Percentiles rank a stretch among this genome's conserved stretches.
phyloP scores from a whole-genome alignment of 2,888 invertebrate species.

The Abscondita cerata region DNA sequence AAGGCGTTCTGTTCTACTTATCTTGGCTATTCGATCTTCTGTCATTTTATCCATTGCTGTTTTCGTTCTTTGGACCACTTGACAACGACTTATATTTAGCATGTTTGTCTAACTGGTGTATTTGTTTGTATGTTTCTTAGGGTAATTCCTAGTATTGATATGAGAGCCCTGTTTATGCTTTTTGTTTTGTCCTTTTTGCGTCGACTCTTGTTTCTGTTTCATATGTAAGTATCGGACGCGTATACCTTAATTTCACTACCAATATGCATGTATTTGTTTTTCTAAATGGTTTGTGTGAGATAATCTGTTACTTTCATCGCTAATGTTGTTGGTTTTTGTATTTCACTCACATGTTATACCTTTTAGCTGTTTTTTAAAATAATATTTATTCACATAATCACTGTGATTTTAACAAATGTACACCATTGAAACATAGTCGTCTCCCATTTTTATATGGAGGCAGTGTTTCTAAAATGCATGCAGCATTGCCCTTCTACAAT shows the following conservation, averaged over 20 bases:
- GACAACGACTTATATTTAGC: neutral
- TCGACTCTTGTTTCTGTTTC: neutral
- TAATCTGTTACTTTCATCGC: too few relatives aligned
- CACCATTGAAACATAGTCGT: too few relatives aligned
- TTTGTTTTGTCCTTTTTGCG: neutral
- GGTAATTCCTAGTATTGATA: neutral
- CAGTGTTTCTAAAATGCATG: too few relatives aligned
- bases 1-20: neutral
- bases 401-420: too few relatives aligned
- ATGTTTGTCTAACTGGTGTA: neutral
- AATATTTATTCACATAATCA: too few relatives aligned
- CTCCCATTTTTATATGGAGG: too few relatives aligned
- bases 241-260: neutral
- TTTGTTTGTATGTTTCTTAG: neutral
- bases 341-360: too few relatives aligned
- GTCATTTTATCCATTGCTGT: conserved; percentile 1
- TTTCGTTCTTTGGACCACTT: conserved; percentile 3
- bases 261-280: neutral
- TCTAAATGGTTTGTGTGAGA: too few relatives aligned
- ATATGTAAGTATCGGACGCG: neutral
- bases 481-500: too few relatives aligned
- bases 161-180: neutral
- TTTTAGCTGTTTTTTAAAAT: too few relatives aligned
- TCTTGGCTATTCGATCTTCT: conserved; percentile 2
- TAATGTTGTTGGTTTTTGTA: too few relatives aligned